Conservation (phyloP, 2,888 invertebrate species). For the Brachylomia viminalis region DNA sequence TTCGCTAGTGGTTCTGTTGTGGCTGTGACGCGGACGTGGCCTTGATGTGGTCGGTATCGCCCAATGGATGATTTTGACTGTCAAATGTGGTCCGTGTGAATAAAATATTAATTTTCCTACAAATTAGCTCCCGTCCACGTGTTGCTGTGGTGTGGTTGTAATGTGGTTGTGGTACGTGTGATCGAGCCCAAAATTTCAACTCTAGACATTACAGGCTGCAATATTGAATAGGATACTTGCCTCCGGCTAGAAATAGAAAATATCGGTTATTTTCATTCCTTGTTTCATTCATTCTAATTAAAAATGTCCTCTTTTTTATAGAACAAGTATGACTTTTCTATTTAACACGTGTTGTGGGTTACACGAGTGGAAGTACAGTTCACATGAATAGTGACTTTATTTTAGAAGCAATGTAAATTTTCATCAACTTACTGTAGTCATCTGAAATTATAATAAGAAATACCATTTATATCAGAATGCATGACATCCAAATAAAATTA, state of each 20-base stretch:
- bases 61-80: background rate
- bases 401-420: background rate
- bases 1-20: background rate
- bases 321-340: background rate
- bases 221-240: conserved; percentile 22
- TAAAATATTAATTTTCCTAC: background rate
- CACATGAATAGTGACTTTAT: background rate
- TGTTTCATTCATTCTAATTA: background rate
- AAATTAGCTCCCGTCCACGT: background rate
- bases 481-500: background rate
- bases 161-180: background rate
- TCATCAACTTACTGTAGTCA: conserved; percentile 42
- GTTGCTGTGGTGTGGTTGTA: background rate
- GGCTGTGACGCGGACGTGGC: background rate
- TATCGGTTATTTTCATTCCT: background rate
- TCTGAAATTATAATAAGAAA: conserved; percentile 32
- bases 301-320: background rate
- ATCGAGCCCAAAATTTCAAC: background rate
- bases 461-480: background rate
- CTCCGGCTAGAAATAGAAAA: conserved; percentile 29
- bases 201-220: background rate
- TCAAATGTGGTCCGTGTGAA: background rate
- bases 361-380: background rate
- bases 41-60: background rate
- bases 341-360: background rate